Evolutionary conservation across 1,140 invertebrate genomes (phyloP), one percentile per base, ranked within the genome.

Genomic region (Ceratina japonica): DNA sequence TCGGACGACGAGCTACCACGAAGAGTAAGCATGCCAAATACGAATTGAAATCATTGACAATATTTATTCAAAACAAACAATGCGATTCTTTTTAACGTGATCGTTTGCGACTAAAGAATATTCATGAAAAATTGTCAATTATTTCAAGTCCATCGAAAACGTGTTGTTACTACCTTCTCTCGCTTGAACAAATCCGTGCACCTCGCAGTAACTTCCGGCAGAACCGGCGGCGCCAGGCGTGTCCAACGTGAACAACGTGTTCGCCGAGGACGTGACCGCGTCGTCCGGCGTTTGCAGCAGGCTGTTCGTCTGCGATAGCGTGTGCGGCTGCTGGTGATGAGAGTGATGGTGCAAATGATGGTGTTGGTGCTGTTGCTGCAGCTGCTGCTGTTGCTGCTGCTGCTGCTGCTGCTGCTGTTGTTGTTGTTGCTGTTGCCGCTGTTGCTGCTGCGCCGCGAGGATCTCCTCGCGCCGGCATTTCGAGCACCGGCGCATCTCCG

Each of bases 401-500:
- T 90, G 80, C 5, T 86, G 74, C 75, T 91, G 78, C 75, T 89
- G 82, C 59, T 87, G 87, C 12, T 88, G 78, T 8, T 84, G 82
- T 15, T 64, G 58, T 4, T 72, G 72, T 22, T 76, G 82, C 22
- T 75, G 80, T 54, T 84, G 86, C 10, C 85, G 75, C 54, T 89
- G 85, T 56, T 89, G 89, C 64, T 91, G 89, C 59, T 91, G 90
- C 18, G 87, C 83, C 22, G 86, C 88, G 37, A 92, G 88, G 77
- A 93, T 86, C 66, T 94, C 93, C 82, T 94, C 94, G 83, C 94
- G 94, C 73, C 93, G 93, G 91, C 95, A 96, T 82, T 95, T 95
- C 61, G 94, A 94, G 90, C 95, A 96, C 68, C 94, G 94, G 90
- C 95, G 95, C 91, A 96, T 94, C 90, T 96, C 95, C 79, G 95